Base-by-base conservation (phyloP, 2,888 invertebrate genomes). In the Acanthococcus lagerstroemiae region DNA sequence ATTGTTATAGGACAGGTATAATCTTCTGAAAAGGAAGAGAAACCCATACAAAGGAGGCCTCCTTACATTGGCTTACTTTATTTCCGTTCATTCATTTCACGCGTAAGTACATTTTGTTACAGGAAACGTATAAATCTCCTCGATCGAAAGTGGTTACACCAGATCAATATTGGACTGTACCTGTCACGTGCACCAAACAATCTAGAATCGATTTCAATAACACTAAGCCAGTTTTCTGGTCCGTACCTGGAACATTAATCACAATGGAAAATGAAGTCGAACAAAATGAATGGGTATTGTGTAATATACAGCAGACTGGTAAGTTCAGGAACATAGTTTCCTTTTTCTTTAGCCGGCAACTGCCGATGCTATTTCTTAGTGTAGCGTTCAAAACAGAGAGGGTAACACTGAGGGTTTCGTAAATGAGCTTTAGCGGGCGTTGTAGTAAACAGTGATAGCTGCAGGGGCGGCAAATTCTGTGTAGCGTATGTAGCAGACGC, bases 81-180 rank as follows among this genome's bases (percentile, higher is more conserved):
- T 30, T 30, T 30, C 12, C 2, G 3, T 15, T 37, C 3, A 15
- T 9, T 1, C 12, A 37, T 37, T 3, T 9, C 12, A 37, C 37
- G 21, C 27, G 54, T 52, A 55, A 55, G 45, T 37, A 7, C 55
- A 15, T 57, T 19, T 56, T 56, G 52, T 45, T 9, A 1, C 48
- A 67, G 19, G 55, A 24, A 3, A 52, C 56, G 1, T 56, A 55
- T 9, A 56, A 52, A 17, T 19, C 22, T 1, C 12, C 15, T 12
- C 55, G 56, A 50, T 6, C 55, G 4, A n/a, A 25, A 2, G 57
- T 12, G 37, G 27, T 21, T 12, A 15, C 45, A 26, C n/a, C 58
- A 19, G 19, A 45, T 19, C 50, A 54, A 9, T 27, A 30, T 25
- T 85, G 85, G 85, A 80, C 80, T 70, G 80, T 86, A 17, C 85